These are phyloP conservation scores for Eurystomus glaucurus DNA, from an alignment of 2,797 vertebrate genomes.

Conservation along the genomic window DNA sequence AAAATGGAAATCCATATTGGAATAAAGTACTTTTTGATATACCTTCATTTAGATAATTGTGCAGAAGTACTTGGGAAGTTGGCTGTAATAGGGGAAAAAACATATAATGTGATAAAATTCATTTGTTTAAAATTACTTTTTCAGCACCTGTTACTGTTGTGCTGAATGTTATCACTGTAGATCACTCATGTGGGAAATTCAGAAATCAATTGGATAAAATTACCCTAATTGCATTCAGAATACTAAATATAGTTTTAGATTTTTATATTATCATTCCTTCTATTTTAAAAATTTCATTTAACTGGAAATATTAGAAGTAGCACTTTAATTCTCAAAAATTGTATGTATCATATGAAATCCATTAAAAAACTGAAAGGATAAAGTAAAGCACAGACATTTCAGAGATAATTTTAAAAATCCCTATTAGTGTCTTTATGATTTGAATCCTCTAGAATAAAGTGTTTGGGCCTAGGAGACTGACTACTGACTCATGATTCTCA, in stretches of 20 bases:
- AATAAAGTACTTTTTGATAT: slow-evolving; percentile 59
- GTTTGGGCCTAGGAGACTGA: background rate
- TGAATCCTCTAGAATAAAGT: slow-evolving; percentile 1
- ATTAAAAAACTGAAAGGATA: background rate
- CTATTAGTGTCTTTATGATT: background rate
- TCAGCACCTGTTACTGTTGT: background rate
- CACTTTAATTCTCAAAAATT: slow-evolving; percentile 40
- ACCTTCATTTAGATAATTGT: slow-evolving; percentile 36
- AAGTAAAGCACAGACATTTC: background rate
- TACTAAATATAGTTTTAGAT: slow-evolving; percentile 44
- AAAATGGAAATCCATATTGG: slow-evolving; percentile 46
- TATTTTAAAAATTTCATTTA: slow-evolving; percentile 44
- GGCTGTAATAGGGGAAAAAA: slow-evolving; percentile 20
- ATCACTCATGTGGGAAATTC: slow-evolving; percentile 30
- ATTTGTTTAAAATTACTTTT: slow-evolving; percentile 66
- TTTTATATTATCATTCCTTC: slow-evolving; percentile 31
- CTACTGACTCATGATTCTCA: fast-evolving
- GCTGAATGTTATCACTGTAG: slow-evolving; percentile 5
- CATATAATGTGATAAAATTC: slow-evolving; percentile 46
- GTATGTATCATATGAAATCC: background rate
- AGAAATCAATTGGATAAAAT: slow-evolving; percentile 54
- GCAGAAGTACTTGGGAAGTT: slow-evolving; percentile 17
- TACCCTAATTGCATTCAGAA: slow-evolving; percentile 44
- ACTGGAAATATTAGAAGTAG: slow-evolving; percentile 27
- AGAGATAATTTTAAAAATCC: background rate